Base-by-base conservation (phyloP, 2,888 invertebrate species). In the Amphipoea lucens region DNA sequence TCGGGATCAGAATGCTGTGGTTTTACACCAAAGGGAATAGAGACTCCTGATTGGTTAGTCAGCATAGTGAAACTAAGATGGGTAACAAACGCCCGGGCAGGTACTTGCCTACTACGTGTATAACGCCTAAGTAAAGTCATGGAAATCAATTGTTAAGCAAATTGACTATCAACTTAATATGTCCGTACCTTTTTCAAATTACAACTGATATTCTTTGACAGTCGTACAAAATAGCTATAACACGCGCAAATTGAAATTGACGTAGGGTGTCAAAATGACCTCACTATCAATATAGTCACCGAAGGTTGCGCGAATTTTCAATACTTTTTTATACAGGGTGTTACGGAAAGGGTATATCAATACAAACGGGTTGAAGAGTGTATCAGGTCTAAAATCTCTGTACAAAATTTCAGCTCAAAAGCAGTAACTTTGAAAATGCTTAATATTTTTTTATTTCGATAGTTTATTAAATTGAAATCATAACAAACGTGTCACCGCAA, bases 1-100 rank as follows among this genome's bases (percentile, higher is more conserved):
- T 72, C n/a, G 23, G 4, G 0, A 29, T 62, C 42, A 54, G 67
- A 60, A 51, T 17, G 29, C 51, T 84, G 79, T 29, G 48, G 82
- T 63, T 63, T 65, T 23, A 5, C 14, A 5, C 14, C 40, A 40
- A 40, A 72, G 40, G 29, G 54, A 14, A 54, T 45, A 48, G 11
- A 48, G 14, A 6, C 17, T 42, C 17, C 4, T 54, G 29, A 57
- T 68, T 77, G 54, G 23, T 63, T 48, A 6, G 6, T 77, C 54
- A 63, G 23, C 57, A 23, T 57, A 6, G n/a, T 76, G 29, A 23
- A 23, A 23, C 42, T 23, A 69, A 69, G 36, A 36, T 23, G 36
- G 14, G 4, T 40, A 17, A 40, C 57, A 36, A 57, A 70, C 1
- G 4, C 4, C 20, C 2, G 29, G 36, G 12, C 12, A 4, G 20